A percentile compares a stretch with the other conserved stretches of the same genome.
Conservation (phyloP, 2,113 vertebrate genomes). For the Rhinichthys klamathensis region DNA sequence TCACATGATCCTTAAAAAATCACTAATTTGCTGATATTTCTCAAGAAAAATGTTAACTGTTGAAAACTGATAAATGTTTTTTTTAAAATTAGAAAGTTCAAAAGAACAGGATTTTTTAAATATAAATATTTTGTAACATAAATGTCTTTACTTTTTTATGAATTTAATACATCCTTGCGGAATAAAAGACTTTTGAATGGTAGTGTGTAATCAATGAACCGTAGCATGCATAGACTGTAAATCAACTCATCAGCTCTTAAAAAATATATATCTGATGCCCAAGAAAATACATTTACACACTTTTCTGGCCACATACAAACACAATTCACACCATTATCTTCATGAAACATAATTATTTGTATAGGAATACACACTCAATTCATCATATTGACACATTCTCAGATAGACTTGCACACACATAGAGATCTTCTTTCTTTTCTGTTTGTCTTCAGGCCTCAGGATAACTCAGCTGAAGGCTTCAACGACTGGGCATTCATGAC, state of each 20-base stretch:
- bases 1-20: neutral
- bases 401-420: neutral
- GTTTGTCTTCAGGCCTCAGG: constrained; percentile 81
- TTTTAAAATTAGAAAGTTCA: neutral
- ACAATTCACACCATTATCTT: neutral
- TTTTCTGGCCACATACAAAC: neutral
- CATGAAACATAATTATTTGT: neutral
- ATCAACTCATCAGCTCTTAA: neutral
- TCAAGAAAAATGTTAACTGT: neutral
- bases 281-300: neutral
- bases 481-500: constrained; percentile 98
- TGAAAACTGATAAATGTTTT: neutral
- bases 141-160: neutral
- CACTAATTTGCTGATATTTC: neutral
- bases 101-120: neutral
- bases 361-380: neutral
- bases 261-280: neutral
- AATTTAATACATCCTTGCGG: neutral
- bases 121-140: neutral
- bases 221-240: neutral
- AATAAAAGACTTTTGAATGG: neutral
- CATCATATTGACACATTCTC: neutral
- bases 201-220: neutral
- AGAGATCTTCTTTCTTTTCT: neutral
- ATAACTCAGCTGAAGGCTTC: constrained; percentile 92